Conservation (phyloP, 2,113 vertebrate species). For the Alectura lathami region DNA sequence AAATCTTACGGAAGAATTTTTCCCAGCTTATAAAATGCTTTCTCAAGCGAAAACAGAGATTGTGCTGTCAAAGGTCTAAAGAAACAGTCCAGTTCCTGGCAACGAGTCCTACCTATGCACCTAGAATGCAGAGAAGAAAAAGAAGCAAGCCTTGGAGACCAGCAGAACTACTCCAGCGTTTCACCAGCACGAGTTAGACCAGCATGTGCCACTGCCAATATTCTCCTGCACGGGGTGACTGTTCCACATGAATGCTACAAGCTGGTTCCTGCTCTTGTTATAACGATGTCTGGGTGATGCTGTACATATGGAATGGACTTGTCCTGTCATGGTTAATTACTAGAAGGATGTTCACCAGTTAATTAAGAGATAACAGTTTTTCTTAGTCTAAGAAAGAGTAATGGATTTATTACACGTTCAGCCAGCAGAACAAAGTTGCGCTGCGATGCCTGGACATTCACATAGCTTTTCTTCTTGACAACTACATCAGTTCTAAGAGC, state of each 20-base stretch:
- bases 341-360: slow-evolving; percentile 13
- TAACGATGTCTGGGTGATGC: slow-evolving; percentile 29
- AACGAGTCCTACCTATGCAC: neutral
- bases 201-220: neutral
- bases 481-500: neutral
- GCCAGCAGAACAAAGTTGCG: neutral
- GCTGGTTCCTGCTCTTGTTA: neutral
- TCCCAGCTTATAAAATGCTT: neutral
- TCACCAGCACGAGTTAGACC: neutral
- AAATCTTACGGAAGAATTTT: neutral
- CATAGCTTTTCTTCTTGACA: neutral
- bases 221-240: neutral
- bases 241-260: neutral
- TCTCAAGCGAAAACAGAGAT: neutral
- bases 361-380: slow-evolving; percentile 44
- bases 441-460: neutral
- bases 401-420: slow-evolving; percentile 18
- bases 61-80: neutral
- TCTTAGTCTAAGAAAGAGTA: neutral
- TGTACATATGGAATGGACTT: slow-evolving; percentile 21
- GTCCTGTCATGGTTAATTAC: slow-evolving; percentile 52
- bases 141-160: neutral
- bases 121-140: neutral
- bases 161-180: neutral
- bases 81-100: neutral